Evolutionary conservation across 1,140 invertebrate species (phyloP).

Genomic region (Trichonephila clavata): DNA sequence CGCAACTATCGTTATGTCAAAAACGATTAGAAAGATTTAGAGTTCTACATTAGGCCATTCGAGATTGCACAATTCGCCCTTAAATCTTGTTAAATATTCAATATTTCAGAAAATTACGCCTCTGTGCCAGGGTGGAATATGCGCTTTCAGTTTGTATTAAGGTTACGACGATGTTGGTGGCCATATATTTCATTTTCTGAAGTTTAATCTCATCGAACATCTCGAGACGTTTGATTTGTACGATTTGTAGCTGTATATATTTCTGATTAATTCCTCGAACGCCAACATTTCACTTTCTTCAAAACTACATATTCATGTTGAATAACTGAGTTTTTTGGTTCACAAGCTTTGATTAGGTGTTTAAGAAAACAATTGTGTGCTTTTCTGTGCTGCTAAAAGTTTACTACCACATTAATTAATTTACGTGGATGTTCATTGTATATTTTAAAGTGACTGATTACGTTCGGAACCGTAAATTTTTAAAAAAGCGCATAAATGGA

Average conservation of each 20-base stretch:
- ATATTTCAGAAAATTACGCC: constrained; percentile 27
- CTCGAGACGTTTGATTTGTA: background rate
- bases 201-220: constrained; percentile 16
- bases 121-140: background rate
- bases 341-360: too few relatives aligned
- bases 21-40: constrained; percentile 39
- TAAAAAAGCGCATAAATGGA: too few relatives aligned
- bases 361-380: too few relatives aligned
- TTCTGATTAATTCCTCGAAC: too few relatives aligned
- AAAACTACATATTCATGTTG: background rate
- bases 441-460: too few relatives aligned
- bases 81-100: constrained; percentile 46
- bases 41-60: background rate
- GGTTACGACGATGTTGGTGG: background rate
- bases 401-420: too few relatives aligned
- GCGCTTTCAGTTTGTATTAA: constrained; percentile 1
- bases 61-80: background rate
- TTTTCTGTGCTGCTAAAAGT: too few relatives aligned
- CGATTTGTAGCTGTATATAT: background rate
- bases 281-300: background rate
- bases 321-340: too few relatives aligned
- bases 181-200: background rate
- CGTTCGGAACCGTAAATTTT: too few relatives aligned
- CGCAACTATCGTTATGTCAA: constrained; percentile 16
- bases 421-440: too few relatives aligned